Evolutionary conservation across 1,140 invertebrate species (phyloP), one percentile per base, ranked within the genome.

Genomic region (Nasonia vitripennis): DNA sequence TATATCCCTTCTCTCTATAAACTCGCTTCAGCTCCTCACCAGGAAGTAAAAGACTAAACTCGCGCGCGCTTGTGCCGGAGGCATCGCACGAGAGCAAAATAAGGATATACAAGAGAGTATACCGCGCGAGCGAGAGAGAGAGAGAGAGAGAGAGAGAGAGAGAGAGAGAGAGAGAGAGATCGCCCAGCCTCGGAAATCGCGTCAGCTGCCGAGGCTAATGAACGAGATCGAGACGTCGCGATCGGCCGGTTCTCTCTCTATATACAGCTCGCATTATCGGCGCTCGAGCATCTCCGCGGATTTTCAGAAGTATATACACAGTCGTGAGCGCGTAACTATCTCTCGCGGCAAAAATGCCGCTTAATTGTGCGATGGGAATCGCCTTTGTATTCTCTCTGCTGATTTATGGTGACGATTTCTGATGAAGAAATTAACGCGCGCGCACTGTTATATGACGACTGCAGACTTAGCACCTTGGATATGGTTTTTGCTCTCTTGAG

Each of bases 361-460:
- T 68, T 80, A 71, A 82, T 82, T 82, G 23, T 55, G 41, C 10
- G 17, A 55, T 41, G 73, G 51, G 80, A 74, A 62, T 73, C 41
- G 23, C 20, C 37, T 45, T 23, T 27, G 41, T 74, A 31, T 27
- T 27, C 27, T 27, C 27, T 27, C 27, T 27, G 27, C 12, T 77
- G 82, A 70, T 78, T 78, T 78, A 84, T 51, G 62, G 20, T 68
- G 73, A 83, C 31, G 67, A 84, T 45, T 84, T 68, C 41, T 37
- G 82, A 84, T 78, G 82, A 84, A 84, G 82, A 84, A 84, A 78
- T 84, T 78, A 84, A 37, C 34, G 51, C 23, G 31, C 23, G 31
- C 51, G 0, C 55, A 48, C 82, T 75, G 75, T 84, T 84, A 84
- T 48, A 51, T 48, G 41, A 82, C 45, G 70, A 71, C 67, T 82